These are phyloP conservation scores for Mycalesis mineus DNA, from an alignment of 2,888 invertebrate genomes.

Conservation along the genomic window DNA sequence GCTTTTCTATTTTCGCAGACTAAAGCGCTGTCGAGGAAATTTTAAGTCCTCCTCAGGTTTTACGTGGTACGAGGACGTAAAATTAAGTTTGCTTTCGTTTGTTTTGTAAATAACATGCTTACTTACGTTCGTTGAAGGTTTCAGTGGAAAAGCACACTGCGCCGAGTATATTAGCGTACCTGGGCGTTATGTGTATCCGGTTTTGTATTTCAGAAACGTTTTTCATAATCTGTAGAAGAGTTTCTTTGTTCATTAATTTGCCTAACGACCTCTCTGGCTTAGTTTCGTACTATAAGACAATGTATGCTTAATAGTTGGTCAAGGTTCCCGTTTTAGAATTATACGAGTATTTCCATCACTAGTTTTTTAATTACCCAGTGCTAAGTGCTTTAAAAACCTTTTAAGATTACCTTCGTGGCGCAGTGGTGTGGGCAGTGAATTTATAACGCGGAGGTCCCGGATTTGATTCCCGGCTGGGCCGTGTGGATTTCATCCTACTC, in stretches of 20 bases:
- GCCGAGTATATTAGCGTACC: neutral
- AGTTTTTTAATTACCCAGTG: no score
- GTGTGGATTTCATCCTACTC: no score
- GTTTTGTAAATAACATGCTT: constrained; percentile 22
- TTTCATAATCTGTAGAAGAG: neutral
- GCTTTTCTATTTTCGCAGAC: constrained; percentile 9
- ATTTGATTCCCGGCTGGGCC: no score
- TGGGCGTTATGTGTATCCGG: neutral
- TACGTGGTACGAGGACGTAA: constrained; percentile 19
- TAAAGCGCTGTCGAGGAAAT: constrained; percentile 8
- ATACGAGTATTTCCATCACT: no score
- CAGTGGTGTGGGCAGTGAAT: no score
- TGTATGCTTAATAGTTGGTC: no score
- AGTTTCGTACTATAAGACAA: no score
- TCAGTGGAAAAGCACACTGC: constrained; percentile 6
- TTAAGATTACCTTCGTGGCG: no score
- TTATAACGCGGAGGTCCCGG: no score
- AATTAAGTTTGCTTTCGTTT: constrained; percentile 26
- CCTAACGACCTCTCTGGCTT: neutral
- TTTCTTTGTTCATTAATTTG: neutral
- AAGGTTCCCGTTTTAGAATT: no score
- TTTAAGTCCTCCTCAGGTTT: constrained; percentile 16
- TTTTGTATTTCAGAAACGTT: neutral
- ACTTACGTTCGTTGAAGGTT: constrained; percentile 5
- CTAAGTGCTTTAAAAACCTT: no score